Evolutionary conservation across 2,113 vertebrate genomes (phyloP), one percentile per base, ranked within the genome.

Genomic region (Sorex araneus): DNA sequence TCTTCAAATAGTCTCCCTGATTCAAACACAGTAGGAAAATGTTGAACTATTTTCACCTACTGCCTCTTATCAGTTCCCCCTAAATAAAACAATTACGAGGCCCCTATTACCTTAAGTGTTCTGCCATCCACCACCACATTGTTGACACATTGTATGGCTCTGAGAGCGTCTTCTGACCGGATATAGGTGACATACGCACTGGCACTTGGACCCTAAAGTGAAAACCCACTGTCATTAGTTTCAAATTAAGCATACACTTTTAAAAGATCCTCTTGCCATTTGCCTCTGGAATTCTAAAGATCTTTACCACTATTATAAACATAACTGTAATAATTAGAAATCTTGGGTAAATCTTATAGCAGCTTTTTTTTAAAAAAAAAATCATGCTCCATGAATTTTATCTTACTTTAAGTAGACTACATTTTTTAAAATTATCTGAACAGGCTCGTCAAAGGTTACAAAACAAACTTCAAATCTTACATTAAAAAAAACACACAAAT

Each of bases 81-180:
- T 63, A 36, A 81, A 76, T 77, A 27, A 64, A 2, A 93, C 0
- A 60, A 0, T 3, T 63, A 94, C 87, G 70, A 23, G 60, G 12
- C 93, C 2, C 50, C 92, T 40, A 94, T 97, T 94, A 99, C 99
- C 99, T 99, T 99, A 93, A 99, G 99, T 94, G 99, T 99, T 98
- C 99, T 99, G 96, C 99, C 99, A 32, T 99, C 99, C 96, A 99
- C 99, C 85, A 99, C 99, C 96, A 99, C 99, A 84, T 99, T 99
- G 98, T 99, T 99, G 95, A 99, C 99, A 27, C 99, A 99, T 94
- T 99, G 99, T 98, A 99, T 99, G 96, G 99, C 99, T 99, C 99
- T 98, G 95, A 99, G 98, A 96, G 99, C 99, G 95, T 99, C 99
- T 98, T 99, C 99, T 98, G 99, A 99, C 94, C 99, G 99, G 84